Base-by-base conservation (phyloP, 2,797 vertebrate genomes). In the Enteromius fasciolatus region DNA sequence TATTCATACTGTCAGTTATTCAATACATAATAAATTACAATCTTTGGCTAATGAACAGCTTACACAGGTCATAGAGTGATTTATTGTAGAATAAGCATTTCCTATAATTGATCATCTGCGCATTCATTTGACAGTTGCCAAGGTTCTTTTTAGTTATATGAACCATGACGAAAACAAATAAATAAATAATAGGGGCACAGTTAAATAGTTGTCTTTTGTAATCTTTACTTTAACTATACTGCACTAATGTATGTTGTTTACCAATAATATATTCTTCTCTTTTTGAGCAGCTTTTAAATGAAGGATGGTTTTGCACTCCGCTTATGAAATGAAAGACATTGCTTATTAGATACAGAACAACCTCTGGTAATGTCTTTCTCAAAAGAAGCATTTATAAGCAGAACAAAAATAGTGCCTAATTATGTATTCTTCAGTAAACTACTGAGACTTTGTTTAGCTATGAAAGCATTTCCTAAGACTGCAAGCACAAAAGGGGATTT, bases 41-140 rank as follows among this genome's bases (percentile, higher is more conserved):
- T 77, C 86, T 90, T 69, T 4, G 82, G 20, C 20, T 83, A 80
- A 86, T 92, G 84, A 87, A 77, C 82, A 81, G 84, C 88, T 78
- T 76, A 81, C 77, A 76, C 89, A 90, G 87, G 83, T 85, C 89
- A 87, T 28, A 25, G 28, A 57, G 78, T 91, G 87, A 94, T 92
- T 92, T 84, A 76, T 79, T 41, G 50, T 64, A 8, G 17, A 67
- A 36, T 48, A 63, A 61, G 12, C 20, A 68, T 59, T 46, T 69
- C 2, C 44, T 31, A 76, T 72, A 36, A 66, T 73, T 81, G 54
- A 78, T 61, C 25, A 36, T 54, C 36, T 23, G 41, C n/a, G 23
- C 46, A 25, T 54, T 80, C 20, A 75, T 46, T 63, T 70, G 36
- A 63, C 50, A 82, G 28, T 31, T 50, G 69, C 25, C 9, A 20